Evolutionary conservation across 2,113 vertebrate species (phyloP).

Genomic region (Eudorcas thomsonii): DNA sequence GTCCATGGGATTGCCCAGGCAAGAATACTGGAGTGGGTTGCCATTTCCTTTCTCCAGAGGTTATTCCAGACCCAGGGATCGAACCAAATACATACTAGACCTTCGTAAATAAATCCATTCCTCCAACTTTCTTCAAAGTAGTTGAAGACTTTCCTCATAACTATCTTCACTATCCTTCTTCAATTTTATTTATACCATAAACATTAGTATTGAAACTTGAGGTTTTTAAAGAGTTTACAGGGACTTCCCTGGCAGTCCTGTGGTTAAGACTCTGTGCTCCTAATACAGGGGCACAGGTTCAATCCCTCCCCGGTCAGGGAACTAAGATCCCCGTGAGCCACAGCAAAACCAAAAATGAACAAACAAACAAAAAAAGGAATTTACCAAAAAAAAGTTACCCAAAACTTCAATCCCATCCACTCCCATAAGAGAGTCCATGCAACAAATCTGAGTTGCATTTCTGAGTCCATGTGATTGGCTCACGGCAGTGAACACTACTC

Average conservation of each 20-base stretch:
- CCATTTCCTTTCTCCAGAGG: not conserved
- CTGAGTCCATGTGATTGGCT: accelerated
- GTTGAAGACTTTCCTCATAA: not conserved
- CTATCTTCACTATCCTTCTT: not conserved
- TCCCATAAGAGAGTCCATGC: not conserved
- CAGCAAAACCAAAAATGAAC: not conserved
- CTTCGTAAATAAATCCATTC: not conserved
- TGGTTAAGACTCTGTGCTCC: not conserved
- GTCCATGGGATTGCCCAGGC: not conserved
- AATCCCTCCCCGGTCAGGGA: not conserved
- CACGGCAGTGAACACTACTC: not conserved
- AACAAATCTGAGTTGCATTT: not conserved
- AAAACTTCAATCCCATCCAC: not conserved
- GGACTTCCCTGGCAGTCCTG: not conserved
- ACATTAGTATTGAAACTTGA: not conserved
- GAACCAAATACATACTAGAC: not conserved
- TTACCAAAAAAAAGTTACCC: not conserved
- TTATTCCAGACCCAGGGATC: not conserved
- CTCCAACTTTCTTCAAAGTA: not conserved
- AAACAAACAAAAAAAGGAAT: not conserved
- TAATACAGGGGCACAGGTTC: not conserved
- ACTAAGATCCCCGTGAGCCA: not conserved
- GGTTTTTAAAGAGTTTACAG: not conserved
- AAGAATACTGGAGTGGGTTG: not conserved
- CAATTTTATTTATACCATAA: not conserved